A percentile compares a stretch with the other conserved stretches of the same genome.
phyloP scores from a whole-genome alignment of 23 tunicate genomes.

The Styela plicata region DNA sequence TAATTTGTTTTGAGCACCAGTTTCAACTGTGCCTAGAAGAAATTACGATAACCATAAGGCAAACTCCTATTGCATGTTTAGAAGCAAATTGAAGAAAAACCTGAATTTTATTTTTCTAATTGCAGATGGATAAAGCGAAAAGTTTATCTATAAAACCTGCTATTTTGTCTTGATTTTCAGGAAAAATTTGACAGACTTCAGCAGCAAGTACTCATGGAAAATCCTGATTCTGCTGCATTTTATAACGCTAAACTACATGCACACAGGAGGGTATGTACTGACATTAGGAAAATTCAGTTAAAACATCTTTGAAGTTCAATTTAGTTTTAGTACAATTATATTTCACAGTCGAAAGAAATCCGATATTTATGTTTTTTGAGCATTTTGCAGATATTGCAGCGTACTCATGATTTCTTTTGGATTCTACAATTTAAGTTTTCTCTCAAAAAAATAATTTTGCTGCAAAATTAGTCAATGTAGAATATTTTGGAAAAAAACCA shows the following conservation, averaged over 20 bases:
- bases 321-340: background rate
- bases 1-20: background rate
- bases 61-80: no score
- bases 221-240: slow-evolving; percentile 68
- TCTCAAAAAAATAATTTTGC: no score
- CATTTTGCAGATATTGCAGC: no score
- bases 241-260: slow-evolving; percentile 67
- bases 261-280: slow-evolving; percentile 58
- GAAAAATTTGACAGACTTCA: slow-evolving; percentile 80
- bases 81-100: no score
- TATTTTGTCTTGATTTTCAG: slow-evolving; percentile 34
- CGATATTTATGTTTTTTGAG: no score
- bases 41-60: no score
- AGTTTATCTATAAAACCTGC: no score
- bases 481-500: background rate
- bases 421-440: background rate
- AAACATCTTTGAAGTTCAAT: no score
- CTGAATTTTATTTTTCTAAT: no score
- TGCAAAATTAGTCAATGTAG: background rate
- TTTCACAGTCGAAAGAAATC: background rate
- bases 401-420: no score
- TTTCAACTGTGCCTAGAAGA: background rate
- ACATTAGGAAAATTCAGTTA: no score
- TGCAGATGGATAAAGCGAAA: no score
- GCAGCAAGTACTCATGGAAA: slow-evolving; percentile 57